Evolutionary conservation across 2,797 vertebrate species (phyloP).

Genomic region (Morus bassanus): DNA sequence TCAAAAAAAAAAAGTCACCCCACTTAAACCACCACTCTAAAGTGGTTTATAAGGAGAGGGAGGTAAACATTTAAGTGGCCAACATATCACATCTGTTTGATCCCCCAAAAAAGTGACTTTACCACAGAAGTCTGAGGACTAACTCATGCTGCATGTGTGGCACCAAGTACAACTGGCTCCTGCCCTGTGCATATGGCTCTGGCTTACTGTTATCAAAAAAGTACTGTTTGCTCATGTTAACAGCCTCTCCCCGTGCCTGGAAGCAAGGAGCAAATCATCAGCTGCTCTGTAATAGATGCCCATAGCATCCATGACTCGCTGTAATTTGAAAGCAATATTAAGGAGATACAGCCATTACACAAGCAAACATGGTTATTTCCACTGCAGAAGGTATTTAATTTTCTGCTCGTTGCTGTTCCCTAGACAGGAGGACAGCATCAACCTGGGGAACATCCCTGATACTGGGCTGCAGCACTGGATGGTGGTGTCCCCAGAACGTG

Average conservation of each 20-base stretch:
- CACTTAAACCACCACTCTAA: neutral
- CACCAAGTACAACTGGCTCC: neutral
- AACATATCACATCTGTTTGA: neutral
- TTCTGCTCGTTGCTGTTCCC: neutral
- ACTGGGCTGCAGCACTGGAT: neutral
- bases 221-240: neutral
- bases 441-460: neutral
- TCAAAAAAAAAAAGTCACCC: neutral
- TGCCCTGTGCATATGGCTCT: neutral
- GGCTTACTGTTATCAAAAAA: neutral
- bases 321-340: slow-evolving; percentile 35
- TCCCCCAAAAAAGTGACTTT: neutral
- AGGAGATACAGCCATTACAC: neutral
- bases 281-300: neutral
- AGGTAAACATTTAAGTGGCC: neutral
- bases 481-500: fast-evolving
- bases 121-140: neutral
- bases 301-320: neutral
- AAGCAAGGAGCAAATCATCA: neutral
- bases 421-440: neutral
- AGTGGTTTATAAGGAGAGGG: neutral
- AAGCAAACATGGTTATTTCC: slow-evolving; percentile 16
- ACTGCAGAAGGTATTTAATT: slow-evolving; percentile 23
- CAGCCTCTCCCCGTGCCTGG: neutral
- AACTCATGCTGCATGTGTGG: neutral